phyloP scores from a whole-genome alignment of 1,140 invertebrate species.

The Metaphire vulgaris region DNA sequence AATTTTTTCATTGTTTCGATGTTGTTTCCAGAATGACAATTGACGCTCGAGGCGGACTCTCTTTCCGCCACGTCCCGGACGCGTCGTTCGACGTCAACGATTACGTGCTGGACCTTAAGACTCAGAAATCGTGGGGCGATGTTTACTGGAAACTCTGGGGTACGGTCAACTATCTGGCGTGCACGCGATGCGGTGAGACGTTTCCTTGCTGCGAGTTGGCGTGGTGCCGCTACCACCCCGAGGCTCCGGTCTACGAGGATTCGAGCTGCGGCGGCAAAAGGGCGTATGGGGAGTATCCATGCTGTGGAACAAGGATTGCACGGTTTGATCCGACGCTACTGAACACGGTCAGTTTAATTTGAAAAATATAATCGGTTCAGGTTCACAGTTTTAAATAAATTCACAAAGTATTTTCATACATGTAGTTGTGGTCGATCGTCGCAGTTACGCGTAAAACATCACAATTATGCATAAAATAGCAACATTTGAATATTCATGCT shows the following conservation, averaged over 20 bases:
- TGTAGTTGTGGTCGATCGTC: too few relatives aligned
- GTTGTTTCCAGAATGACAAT: slow-evolving; percentile 22
- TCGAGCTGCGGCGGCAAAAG: slow-evolving; percentile 18
- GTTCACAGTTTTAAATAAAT: too few relatives aligned
- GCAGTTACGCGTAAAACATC: too few relatives aligned
- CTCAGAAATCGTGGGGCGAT: slow-evolving; percentile 74
- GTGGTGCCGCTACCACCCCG: slow-evolving; percentile 41
- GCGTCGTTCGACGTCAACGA: slow-evolving; percentile 73
- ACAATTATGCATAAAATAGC: too few relatives aligned
- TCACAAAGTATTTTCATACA: too few relatives aligned
- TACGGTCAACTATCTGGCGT: slow-evolving; percentile 43
- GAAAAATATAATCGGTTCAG: neutral
- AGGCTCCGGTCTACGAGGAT: neutral
- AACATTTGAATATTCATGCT: too few relatives aligned
- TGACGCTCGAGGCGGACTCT: slow-evolving; percentile 7
- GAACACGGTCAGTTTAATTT: slow-evolving; percentile 39
- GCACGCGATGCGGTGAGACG: slow-evolving; percentile 42
- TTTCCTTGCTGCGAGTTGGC: slow-evolving; percentile 47
- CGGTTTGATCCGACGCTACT: slow-evolving; percentile 61
- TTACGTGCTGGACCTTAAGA: slow-evolving; percentile 68
- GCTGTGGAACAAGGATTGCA: slow-evolving; percentile 74
- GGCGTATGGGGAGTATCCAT: slow-evolving; percentile 62
- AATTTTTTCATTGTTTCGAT: too few relatives aligned
- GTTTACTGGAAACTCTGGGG: slow-evolving; percentile 91
- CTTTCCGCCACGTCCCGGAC: slow-evolving; percentile 56